Evolutionary conservation across 1,140 invertebrate genomes (phyloP), one percentile per base, ranked within the genome.

Genomic region (Tetragnatha versicolor): DNA sequence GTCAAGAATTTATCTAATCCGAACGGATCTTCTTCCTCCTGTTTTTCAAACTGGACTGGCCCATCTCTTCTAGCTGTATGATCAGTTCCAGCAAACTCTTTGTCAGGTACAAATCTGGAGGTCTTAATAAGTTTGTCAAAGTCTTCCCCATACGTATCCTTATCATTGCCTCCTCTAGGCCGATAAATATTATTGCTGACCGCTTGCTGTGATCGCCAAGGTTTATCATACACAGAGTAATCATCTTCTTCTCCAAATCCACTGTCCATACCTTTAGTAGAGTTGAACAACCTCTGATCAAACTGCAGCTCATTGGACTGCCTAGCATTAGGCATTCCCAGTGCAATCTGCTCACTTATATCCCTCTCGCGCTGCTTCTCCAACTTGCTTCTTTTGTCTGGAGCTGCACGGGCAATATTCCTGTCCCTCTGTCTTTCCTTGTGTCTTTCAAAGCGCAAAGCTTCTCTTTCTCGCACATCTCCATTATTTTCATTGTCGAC

Each of bases 171-270:
- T 83, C 93, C 92, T 42, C 91, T 91, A 0, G 98, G 98, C 63
- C 96, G 87, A 87, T 99, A 99, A 80, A 99, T 92, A 85, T 94
- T 93, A 20, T 92, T 90, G 0, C 92, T 94, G 70, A 98, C 88
- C 0, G 91, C 91, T 79, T 92, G 92, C 22, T 91, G 85, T n/a
- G 86, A 83, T 58, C 89, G 82, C 89, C 89, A 90, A 14, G 89
- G 86, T 86, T 97, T 96, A 85, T 99, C 97, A 85, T 99, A 99
- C 0, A 99, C 96, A 86, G 94, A 97, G 86, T 99, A 99, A 0
- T 93, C 93, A 83, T 99, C 98, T 83, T 99, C 98, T 83, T 99
- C 97, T 4, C 91, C 96, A 88, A 97, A 99, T 7, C 98, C 98
- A 84, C 92, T 93, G 83, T 97, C 96, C 91, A 99, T 93, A 61